A percentile compares a stretch with the other conserved stretches of the same genome.
Evolutionary conservation across 2,113 vertebrate genomes (phyloP).

Genomic region (Gnathonemus longibarbis): DNA sequence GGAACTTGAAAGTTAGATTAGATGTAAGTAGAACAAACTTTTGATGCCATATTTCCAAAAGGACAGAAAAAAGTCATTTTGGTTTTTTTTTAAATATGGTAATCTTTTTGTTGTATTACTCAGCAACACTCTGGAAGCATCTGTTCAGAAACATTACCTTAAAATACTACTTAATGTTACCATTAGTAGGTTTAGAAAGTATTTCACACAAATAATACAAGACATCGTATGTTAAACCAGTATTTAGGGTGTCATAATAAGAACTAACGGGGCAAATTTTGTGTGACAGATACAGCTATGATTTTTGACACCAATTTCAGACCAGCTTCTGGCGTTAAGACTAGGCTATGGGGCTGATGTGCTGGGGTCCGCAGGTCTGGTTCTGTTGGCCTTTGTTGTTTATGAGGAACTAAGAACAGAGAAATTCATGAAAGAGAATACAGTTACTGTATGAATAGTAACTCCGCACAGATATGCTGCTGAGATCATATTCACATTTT

Average conservation of each 20-base stretch:
- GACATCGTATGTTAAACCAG: neutral
- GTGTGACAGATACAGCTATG: neutral
- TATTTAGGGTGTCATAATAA: neutral
- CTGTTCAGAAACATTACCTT: neutral
- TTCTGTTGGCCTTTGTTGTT: neutral
- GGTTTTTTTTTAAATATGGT: neutral
- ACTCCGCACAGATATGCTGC: neutral
- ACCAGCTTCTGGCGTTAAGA: neutral
- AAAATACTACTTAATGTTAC: neutral
- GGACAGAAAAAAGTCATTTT: neutral
- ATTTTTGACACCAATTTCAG: neutral
- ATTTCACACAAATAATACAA: neutral
- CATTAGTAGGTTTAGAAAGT: neutral
- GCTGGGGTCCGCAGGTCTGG: neutral
- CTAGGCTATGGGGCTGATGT: neutral
- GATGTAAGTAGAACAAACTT: neutral
- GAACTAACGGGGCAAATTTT: neutral
- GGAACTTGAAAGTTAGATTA: neutral
- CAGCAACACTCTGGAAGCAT: neutral
- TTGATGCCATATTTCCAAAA: neutral
- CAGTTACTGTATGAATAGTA: neutral
- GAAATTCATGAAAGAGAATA: neutral
- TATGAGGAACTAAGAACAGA: neutral
- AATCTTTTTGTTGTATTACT: neutral
- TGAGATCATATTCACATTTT: neutral